Base-by-base conservation (phyloP, 2,888 invertebrate genomes). In the Tachina fera region DNA sequence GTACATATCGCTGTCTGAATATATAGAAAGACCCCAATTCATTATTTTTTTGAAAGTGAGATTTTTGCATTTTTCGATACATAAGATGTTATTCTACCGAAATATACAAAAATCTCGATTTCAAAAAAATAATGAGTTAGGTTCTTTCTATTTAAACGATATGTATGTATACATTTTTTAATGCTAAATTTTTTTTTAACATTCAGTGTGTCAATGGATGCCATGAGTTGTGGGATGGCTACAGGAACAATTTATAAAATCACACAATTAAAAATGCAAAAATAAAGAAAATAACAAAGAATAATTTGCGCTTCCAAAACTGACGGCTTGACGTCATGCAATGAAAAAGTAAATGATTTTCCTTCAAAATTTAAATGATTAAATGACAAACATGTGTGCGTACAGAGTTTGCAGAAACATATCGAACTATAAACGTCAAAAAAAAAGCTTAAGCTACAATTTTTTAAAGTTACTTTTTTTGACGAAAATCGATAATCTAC, bases 311-410 rank as follows among this genome's bases (percentile, higher is more conserved):
- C 49, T 70, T 19, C 9, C 13, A 53, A 45, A 60, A 72, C 1
- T 14, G 8, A 39, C 19, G 10, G 60, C 53, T 80, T 77, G 82
- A 74, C 79, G 79, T 86, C 87, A 86, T 86, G 79, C 84, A 47
- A 39, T 19, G 49, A 41, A 80, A 63, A 67, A 22, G 68, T 49
- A 63, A 53, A 22, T 16, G 2, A 49, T 49, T 45, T 51, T 51
- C 31, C 14, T 45, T 19, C 41, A 22, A 78, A 61, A 11, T 14
- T 68, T 53, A 86, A 76, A 22, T 70, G n/a, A 65, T 39, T 65
- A 31, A 16, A 80, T 80, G 65, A 72, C 39, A 39, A 58, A 60
- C 11, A 47, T 47, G 14, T 47, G 47, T 53, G 19, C 16, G 19
- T 11, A 53, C 16, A 16, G 9, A 53, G 16, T 31, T 31, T 31